Evolutionary conservation across 1,140 invertebrate genomes (phyloP), one percentile per base, ranked within the genome.

Genomic region (Bicyclus anynana): DNA sequence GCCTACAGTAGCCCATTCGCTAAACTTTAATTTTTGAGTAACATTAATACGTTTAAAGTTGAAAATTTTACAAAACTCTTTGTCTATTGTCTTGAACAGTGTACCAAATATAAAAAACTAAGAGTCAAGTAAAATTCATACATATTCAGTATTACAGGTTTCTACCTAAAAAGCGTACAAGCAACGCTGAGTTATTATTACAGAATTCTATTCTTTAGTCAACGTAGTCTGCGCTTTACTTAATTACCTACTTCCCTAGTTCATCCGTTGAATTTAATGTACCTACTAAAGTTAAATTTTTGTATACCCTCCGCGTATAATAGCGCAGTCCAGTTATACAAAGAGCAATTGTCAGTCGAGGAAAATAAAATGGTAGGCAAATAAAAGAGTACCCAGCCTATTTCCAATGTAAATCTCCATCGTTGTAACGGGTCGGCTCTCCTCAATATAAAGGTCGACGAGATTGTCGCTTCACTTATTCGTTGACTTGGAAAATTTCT

Each of bases 381-480:
- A 79, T 73, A 78, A 76, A 64, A 74, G 40, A 44, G 40, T 65
- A 59, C 66, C 72, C 67, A 68, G 73, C 69, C 69, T 77, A 77
- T 74, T 84, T 81, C 72, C 71, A 84, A 84, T 80, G 78, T 79
- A 84, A 84, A 84, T 82, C 77, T 76, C 57, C 67, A 69, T 69
- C 70, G 62, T 71, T 74, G 78, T 81, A 78, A 81, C 72, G 75
- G 72, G 72, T 69, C 70, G 65, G 55, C 64, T 77, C 69, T 72
- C 48, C 64, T 72, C 70, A 77, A 80, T 80, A 83, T 80, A 83
- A 80, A 74, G 76, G 69, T 74, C 69, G 72, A 40, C 52, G 70
- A 77, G 64, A 77, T 75, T 73, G 73, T 72, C 70, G 70, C 65
- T 72, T 73, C 75, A 77, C 72, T 62, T 61, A 72, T 67, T 73